Evolutionary conservation across 1,140 invertebrate genomes (phyloP).

Genomic region (Leucophenga varia): DNA sequence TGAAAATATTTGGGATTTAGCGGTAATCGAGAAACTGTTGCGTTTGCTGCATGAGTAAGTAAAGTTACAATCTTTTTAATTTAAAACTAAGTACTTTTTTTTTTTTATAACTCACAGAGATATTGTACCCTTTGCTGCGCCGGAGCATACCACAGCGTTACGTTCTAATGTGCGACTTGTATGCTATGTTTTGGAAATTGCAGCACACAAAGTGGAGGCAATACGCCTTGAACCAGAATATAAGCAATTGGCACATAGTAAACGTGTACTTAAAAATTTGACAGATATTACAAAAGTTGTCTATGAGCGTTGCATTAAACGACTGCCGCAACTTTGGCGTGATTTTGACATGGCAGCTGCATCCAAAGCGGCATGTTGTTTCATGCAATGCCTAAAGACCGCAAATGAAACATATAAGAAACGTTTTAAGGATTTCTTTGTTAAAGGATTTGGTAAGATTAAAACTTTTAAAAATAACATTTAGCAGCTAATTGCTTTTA

Average conservation of each 20-base stretch:
- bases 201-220: constrained; percentile 25
- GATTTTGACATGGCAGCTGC: constrained; percentile 57
- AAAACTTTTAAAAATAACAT: not conserved
- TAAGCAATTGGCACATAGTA: constrained; percentile 46
- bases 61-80: not conserved
- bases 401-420: constrained; percentile 55
- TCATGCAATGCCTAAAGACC: constrained; percentile 59
- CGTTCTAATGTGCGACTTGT: constrained; percentile 35
- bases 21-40: constrained; percentile 34
- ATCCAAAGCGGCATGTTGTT: constrained; percentile 59
- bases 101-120: constrained; percentile 24
- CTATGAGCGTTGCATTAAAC: constrained; percentile 54
- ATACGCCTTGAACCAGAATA: constrained; percentile 44
- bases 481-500: not conserved
- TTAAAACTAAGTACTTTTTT: not conserved
- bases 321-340: constrained; percentile 35
- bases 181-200: constrained; percentile 36
- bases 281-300: constrained; percentile 52
- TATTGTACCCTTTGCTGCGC: constrained; percentile 38
- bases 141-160: constrained; percentile 25
- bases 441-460: constrained; percentile 57
- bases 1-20: constrained; percentile 51
- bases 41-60: constrained; percentile 44
- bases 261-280: constrained; percentile 36
- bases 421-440: constrained; percentile 56